Conservation (phyloP, 2,113 vertebrate species). For the Brachirus orientalis region DNA sequence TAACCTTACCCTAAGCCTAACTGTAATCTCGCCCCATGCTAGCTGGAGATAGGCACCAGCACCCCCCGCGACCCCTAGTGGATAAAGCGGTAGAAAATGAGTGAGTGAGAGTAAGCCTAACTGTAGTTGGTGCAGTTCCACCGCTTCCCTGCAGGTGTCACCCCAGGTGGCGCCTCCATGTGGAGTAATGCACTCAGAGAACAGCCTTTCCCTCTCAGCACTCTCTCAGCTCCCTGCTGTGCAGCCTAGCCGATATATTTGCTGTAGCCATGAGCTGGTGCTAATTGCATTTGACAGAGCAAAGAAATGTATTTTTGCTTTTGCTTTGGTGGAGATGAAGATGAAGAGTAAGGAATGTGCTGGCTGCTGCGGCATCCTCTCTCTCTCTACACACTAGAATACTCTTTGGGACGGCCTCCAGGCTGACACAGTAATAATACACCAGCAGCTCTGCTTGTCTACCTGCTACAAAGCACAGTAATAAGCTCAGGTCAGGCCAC, state of each 20-base stretch:
- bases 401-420: slow-evolving; percentile 46
- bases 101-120: no score
- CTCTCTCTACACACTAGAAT: slow-evolving; percentile 19
- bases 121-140: slow-evolving; percentile 34
- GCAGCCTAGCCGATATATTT: slow-evolving; percentile 74
- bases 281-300: slow-evolving; percentile 80
- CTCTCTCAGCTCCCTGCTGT: slow-evolving; percentile 44
- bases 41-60: no score
- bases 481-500: slow-evolving; percentile 49
- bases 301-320: slow-evolving; percentile 78
- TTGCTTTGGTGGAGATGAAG: slow-evolving; percentile 69
- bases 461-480: slow-evolving; percentile 40
- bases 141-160: slow-evolving; percentile 67
- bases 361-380: neutral
- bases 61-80: no score
- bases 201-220: slow-evolving; percentile 23
- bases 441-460: slow-evolving; percentile 48
- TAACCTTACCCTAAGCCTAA: no score
- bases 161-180: slow-evolving; percentile 29
- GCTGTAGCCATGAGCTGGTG: slow-evolving; percentile 72
- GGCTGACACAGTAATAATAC: slow-evolving; percentile 56
- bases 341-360: slow-evolving; percentile 62
- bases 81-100: no score
- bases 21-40: no score
- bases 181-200: slow-evolving; percentile 44